Evolutionary conservation across 2,888 invertebrate species (phyloP), one percentile per base, ranked within the genome.

Genomic region (Megalurothrips usitatus): DNA sequence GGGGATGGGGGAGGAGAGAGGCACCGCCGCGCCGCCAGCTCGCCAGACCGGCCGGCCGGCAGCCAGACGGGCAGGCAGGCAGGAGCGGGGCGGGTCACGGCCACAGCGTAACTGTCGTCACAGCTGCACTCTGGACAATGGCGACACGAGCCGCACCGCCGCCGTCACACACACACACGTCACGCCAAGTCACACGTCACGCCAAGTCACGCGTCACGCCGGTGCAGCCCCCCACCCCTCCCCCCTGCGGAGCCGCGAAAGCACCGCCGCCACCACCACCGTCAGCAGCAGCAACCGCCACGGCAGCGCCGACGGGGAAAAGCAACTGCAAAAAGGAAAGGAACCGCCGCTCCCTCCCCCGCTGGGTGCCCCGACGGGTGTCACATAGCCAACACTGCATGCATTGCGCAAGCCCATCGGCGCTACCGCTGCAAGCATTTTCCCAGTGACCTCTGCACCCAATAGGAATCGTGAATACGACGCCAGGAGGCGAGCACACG

Each of bases 391-490:
- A 43, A 2, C 6, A 17, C 19, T 52, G 2, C 52, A 52, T 52
- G 11, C 68, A 2, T 75, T 75, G 26, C 26, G 26, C 68, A 75
- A 75, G 52, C 23, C 68, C 68, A 75, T 75, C 10, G 68, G 68
- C 68, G 68, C 68, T 23, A 23, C 68, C 68, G 68, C 26, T 75
- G 68, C 26, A 43, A 43, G 34, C 34, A 23, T 68, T 68, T 63
- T 68, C 68, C 23, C 68, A 23, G 68, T 68, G 68, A 75, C 68
- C 68, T 75, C 68, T 75, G 68, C 68, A 75, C 68, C 68, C 68
- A 68, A 68, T 68, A 68, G 68, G 68, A 68, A 68, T 68, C 68
- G 68, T 68, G 68, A 19, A 23, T 68, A 68, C n/a, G 68, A 9
- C 68, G 6, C 10, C 49, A 14, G 49, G 49, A 9, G 49, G 52